Conservation (phyloP, 35 echinoderm and acorn worm genomes). For the Diadema setosum region DNA sequence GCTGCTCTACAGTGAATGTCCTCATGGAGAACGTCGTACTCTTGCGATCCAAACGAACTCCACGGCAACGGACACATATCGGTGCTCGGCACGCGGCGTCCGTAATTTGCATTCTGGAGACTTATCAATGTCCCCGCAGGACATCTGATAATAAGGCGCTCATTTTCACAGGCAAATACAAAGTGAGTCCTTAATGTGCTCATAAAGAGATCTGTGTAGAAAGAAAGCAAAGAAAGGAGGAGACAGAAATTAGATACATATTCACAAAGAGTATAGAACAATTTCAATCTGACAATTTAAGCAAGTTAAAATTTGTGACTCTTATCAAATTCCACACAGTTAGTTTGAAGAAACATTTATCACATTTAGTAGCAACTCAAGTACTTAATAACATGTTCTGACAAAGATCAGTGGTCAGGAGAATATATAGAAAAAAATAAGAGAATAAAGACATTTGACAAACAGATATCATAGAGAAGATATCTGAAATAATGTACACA, state of each 20-base stretch:
- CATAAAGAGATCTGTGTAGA: conserved; percentile 62
- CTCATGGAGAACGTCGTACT: conserved; percentile 24
- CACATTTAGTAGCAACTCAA: no score
- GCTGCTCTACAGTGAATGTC: conserved; percentile 77
- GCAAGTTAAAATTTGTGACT: no score
- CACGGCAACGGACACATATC: conserved; percentile 84
- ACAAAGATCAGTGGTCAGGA: no score
- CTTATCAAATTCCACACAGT: no score
- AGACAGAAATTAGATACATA: not conserved
- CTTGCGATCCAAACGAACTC: conserved; percentile 35
- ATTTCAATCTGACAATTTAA: no score
- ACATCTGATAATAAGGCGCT: conserved; percentile 73
- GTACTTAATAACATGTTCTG: no score
- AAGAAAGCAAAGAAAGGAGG: not conserved
- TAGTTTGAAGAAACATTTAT: no score
- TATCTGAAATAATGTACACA: no score
- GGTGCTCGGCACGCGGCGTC: conserved; percentile 50
- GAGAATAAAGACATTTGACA: no score
- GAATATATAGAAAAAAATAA: no score
- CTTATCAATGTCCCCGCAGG: conserved; percentile 53
- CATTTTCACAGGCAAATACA: conserved; percentile 88
- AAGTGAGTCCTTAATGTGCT: conserved; percentile 78
- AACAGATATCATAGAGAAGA: no score
- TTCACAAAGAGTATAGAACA: no score
- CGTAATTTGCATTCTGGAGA: conserved; percentile 84